phyloP scores from a whole-genome alignment of 2,113 vertebrate genomes.

The Hippocampus barbouri region DNA sequence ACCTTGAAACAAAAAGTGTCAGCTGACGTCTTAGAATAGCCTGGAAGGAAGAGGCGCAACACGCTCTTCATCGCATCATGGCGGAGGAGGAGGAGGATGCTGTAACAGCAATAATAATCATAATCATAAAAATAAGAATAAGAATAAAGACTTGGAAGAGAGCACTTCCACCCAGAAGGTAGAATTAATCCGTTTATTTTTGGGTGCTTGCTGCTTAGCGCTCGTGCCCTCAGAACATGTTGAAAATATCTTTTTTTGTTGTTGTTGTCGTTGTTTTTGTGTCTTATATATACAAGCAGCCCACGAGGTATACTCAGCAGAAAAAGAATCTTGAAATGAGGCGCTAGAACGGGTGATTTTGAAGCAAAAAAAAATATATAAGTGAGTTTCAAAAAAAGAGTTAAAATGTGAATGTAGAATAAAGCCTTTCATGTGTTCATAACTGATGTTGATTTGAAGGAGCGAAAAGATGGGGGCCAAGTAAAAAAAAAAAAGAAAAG shows the following conservation, averaged over 20 bases:
- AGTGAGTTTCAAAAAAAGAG: not conserved
- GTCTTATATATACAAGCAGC: not conserved
- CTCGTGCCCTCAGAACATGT: not conserved
- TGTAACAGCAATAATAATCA: not conserved
- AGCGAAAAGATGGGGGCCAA: too few species aligned
- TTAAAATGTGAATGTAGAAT: not conserved
- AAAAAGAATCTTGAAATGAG: not conserved
- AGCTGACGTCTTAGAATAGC: not conserved
- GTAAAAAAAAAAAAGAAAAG: not conserved
- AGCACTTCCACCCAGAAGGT: conserved; percentile 18
- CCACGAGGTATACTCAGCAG: not conserved
- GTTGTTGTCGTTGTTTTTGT: not conserved
- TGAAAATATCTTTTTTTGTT: not conserved
- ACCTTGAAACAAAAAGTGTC: not conserved
- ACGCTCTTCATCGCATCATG: not conserved
- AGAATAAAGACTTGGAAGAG: conserved; percentile 18
- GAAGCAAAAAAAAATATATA: not conserved
- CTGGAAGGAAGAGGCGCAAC: not conserved
- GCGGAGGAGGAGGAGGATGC: not conserved
- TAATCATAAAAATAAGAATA: not conserved
- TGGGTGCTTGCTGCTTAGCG: conserved; percentile 1
- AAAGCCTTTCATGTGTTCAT: not conserved
- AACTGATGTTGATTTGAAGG: too few species aligned
- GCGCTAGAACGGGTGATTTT: not conserved
- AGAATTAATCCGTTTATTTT: conserved; percentile 51